phyloP scores from a whole-genome alignment of 2,113 vertebrate species.

The Indicator indicator region DNA sequence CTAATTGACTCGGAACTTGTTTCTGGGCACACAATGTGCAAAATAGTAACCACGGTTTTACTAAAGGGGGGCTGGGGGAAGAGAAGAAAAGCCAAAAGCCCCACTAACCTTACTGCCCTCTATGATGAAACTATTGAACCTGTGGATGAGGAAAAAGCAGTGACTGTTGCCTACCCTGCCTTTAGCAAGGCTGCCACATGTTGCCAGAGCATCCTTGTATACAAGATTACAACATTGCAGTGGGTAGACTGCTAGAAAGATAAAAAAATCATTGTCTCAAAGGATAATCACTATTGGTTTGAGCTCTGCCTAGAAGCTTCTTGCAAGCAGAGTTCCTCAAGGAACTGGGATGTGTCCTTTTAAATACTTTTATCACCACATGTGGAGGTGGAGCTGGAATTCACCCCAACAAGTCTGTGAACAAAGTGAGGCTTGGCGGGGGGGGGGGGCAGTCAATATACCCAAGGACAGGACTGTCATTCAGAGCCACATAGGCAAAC shows the following conservation, averaged over 20 bases:
- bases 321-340: not conserved
- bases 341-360: not conserved
- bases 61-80: not conserved
- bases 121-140: not conserved
- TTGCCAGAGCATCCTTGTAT: not conserved
- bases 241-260: not conserved
- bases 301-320: not conserved
- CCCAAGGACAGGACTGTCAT: not conserved
- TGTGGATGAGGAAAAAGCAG: not conserved
- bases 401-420: not conserved
- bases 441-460: not conserved
- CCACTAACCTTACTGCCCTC: not conserved
- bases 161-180: not conserved
- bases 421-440: not conserved
- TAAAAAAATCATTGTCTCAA: not conserved
- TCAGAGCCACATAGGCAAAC: not conserved
- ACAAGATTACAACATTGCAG: not conserved
- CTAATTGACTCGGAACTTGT: not conserved
- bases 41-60: not conserved
- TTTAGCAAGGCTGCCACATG: not conserved
- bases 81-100: not conserved
- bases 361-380: not conserved
- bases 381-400: not conserved
- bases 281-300: not conserved
- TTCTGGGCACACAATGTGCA: not conserved